A percentile compares a stretch with the other conserved stretches of the same genome.
These are phyloP conservation scores for Diadumene lineata DNA, from an alignment of 92 coral and sea anemone species.

Conservation along the genomic window DNA sequence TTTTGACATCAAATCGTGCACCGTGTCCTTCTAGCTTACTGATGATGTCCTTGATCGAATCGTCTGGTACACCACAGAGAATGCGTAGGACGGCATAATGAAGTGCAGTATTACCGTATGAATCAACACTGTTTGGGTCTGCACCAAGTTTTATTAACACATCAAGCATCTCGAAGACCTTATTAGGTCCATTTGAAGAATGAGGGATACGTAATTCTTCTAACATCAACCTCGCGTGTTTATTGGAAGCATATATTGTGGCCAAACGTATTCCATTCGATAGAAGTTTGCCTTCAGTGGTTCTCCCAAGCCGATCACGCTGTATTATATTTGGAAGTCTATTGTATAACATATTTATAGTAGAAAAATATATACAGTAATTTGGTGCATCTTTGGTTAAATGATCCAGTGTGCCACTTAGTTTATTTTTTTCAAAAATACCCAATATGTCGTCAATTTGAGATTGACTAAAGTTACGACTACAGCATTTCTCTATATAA, in stretches of 20 bases:
- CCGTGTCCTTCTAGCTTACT: slow-evolving; percentile 2
- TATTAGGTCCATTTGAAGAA: too few relatives aligned
- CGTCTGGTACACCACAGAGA: slow-evolving; percentile 3
- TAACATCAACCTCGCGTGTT: too few relatives aligned
- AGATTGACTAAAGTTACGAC: not conserved
- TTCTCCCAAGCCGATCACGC: too few relatives aligned
- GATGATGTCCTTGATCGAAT: not conserved
- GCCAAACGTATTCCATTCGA: not conserved
- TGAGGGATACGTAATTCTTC: too few relatives aligned
- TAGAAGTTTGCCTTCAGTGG: too few relatives aligned
- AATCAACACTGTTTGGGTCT: slow-evolving; percentile 32
- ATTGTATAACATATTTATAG: not conserved
- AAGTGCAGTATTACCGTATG: slow-evolving; percentile 30
- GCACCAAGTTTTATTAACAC: slow-evolving; percentile 21
- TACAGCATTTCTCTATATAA: not conserved
- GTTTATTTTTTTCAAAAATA: not conserved
- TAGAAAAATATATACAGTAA: not conserved
- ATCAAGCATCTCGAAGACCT: not conserved
- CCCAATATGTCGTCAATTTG: not conserved
- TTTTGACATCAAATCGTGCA: not conserved
- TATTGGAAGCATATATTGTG: not conserved
- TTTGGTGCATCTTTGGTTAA: not conserved
- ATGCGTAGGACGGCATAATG: not conserved
- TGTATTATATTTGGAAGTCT: not conserved
- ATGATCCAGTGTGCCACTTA: too few relatives aligned